Evolutionary conservation across 2,113 vertebrate genomes (phyloP).

Genomic region (Oreochromis tanganicae): DNA sequence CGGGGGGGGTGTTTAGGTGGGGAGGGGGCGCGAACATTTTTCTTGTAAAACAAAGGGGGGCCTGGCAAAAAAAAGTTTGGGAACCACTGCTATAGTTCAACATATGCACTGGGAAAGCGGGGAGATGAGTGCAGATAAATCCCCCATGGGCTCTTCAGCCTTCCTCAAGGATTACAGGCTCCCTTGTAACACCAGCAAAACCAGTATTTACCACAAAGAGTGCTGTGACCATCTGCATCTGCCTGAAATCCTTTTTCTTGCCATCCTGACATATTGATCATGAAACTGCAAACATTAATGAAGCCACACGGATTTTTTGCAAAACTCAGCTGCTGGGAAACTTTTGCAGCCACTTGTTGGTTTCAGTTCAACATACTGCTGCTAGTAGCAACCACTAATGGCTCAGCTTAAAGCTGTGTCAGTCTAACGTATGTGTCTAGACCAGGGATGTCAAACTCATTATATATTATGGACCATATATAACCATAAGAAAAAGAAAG

Average conservation of each 20-base stretch:
- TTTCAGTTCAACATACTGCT: neutral
- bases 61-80: no score
- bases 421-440: neutral
- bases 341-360: neutral
- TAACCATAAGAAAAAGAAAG: neutral
- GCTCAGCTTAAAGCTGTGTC: neutral
- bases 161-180: neutral
- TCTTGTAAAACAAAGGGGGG: no score
- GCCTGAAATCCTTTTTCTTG: neutral
- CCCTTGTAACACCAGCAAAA: neutral
- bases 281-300: neutral
- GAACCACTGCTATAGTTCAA: neutral
- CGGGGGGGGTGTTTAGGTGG: no score
- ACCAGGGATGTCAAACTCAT: neutral
- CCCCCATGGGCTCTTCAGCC: neutral
- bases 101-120: neutral
- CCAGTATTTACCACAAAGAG: neutral
- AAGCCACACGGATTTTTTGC: neutral
- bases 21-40: no score
- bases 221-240: neutral
- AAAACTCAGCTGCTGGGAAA: neutral
- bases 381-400: neutral
- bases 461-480: neutral
- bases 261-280: neutral
- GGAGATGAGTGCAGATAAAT: neutral